These are phyloP conservation scores for Spinus pinus DNA, from an alignment of 2,797 vertebrate genomes.

Conservation along the genomic window DNA sequence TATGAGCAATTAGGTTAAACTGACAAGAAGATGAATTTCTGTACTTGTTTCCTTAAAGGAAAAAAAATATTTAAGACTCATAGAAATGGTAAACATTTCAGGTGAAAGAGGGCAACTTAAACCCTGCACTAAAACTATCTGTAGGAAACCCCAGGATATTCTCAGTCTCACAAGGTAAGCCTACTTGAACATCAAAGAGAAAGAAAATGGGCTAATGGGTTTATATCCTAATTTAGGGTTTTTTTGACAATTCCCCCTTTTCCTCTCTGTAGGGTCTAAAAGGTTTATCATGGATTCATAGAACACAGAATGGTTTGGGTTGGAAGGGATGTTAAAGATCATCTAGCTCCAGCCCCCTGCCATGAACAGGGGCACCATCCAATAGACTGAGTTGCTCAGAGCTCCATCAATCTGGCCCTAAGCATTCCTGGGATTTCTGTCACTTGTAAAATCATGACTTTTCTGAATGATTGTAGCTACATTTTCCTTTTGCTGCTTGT, in stretches of 20 bases:
- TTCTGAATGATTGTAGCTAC: background rate
- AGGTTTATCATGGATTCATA: background rate
- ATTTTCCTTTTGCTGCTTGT: background rate
- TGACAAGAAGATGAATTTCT: background rate
- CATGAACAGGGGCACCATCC: background rate
- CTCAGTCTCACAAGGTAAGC: background rate
- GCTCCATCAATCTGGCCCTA: background rate
- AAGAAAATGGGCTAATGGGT: background rate
- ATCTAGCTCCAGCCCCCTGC: background rate
- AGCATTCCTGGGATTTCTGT: background rate
- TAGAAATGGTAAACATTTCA: background rate
- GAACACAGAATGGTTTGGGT: background rate
- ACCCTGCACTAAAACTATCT: background rate
- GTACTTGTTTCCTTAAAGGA: background rate
- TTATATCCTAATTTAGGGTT: fast-evolving
- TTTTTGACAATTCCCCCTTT: background rate
- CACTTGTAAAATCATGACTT: background rate
- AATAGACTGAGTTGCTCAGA: background rate
- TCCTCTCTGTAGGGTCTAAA: background rate
- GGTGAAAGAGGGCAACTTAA: background rate
- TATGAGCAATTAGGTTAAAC: background rate
- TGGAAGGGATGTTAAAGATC: background rate
- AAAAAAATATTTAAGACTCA: background rate
- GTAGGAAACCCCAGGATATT: background rate
- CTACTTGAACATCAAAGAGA: background rate